These are phyloP conservation scores for Idris sp. DNA, from an alignment of 1,140 invertebrate species.

Conservation along the genomic window DNA sequence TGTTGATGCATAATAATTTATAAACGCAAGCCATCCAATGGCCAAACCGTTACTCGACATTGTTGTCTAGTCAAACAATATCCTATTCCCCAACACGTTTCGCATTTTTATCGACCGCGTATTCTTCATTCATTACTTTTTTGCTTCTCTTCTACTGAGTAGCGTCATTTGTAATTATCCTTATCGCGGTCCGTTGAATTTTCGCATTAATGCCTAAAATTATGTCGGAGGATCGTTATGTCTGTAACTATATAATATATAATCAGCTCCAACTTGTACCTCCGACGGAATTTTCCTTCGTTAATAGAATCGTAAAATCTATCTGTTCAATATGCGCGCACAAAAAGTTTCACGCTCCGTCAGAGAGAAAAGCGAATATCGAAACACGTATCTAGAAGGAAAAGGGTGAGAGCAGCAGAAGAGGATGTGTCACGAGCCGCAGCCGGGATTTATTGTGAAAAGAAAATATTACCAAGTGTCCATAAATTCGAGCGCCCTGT, in stretches of 20 bases:
- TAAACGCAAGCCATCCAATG: constrained; percentile 23
- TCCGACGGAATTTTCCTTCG: constrained; percentile 38
- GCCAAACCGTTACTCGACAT: constrained; percentile 45
- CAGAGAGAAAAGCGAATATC: constrained; percentile 45
- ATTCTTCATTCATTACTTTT: constrained; percentile 46
- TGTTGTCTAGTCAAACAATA: constrained; percentile 46
- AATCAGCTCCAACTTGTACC: constrained; percentile 37
- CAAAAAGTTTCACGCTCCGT: constrained; percentile 48
- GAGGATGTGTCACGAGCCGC: constrained; percentile 36
- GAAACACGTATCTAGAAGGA: constrained; percentile 39
- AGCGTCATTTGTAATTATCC: constrained; percentile 45
- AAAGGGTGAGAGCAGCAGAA: background rate
- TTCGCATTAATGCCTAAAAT: constrained; percentile 48
- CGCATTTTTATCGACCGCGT: constrained; percentile 31
- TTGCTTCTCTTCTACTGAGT: constrained; percentile 32
- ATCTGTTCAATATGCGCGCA: constrained; percentile 38
- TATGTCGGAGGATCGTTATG: constrained; percentile 19
- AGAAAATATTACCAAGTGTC: constrained; percentile 55
- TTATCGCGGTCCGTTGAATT: constrained; percentile 48
- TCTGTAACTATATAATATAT: constrained; percentile 29
- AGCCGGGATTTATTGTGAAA: constrained; percentile 44
- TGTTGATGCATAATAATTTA: constrained; percentile 48
- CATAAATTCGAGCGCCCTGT: constrained; percentile 59
- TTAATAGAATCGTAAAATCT: constrained; percentile 57
- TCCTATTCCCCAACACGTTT: constrained; percentile 31